Conservation (phyloP, 1,140 invertebrate genomes). For the Zaprionus africanus region DNA sequence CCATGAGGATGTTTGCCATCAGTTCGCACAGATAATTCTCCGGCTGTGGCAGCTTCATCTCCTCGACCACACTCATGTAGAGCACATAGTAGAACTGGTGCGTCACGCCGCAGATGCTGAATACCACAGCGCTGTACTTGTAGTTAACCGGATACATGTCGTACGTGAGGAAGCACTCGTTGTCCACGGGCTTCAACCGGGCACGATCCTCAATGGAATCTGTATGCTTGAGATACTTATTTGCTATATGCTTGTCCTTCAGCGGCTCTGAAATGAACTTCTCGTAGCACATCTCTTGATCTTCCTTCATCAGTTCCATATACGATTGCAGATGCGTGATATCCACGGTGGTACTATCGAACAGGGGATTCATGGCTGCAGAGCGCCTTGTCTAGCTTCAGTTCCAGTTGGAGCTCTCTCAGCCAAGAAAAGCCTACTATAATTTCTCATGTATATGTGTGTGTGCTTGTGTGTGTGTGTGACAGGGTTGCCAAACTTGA, state of each 20-base stretch:
- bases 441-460: too few relatives aligned
- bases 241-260: conserved; percentile 11
- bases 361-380: conserved; percentile 18
- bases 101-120: conserved; percentile 41
- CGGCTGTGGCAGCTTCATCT: conserved; percentile 22
- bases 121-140: conserved; percentile 33
- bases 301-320: conserved; percentile 3
- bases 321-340: conserved; percentile 25
- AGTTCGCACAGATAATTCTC: conserved; percentile 42
- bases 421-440: background rate
- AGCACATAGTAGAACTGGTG: conserved; percentile 35
- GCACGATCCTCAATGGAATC: background rate
- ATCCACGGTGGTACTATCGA: background rate
- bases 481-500: conserved; percentile 45
- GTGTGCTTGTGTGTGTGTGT: background rate
- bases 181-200: background rate
- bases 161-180: conserved; percentile 44
- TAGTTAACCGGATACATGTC: conserved; percentile 33
- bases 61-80: conserved; percentile 40
- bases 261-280: conserved; percentile 8
- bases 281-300: conserved; percentile 9
- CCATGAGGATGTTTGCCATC: conserved; percentile 30
- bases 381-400: background rate
- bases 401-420: background rate
- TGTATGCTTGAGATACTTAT: conserved; percentile 50